Percentiles rank a stretch among this genome's conserved stretches.
These are phyloP conservation scores for Danaus chrysippus DNA, from an alignment of 2,888 invertebrate genomes.

Conservation along the genomic window DNA sequence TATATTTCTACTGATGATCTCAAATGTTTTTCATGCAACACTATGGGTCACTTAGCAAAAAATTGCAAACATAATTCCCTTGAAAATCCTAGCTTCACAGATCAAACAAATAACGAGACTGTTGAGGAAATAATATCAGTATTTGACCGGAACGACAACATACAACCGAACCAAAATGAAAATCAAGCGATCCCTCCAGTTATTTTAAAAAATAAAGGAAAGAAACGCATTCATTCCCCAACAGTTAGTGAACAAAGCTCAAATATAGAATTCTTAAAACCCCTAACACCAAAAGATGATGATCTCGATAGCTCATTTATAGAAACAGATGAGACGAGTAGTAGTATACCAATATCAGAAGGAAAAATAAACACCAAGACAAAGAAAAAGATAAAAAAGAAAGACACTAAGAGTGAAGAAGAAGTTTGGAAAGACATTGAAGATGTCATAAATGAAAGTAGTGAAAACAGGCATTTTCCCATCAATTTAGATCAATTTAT, in stretches of 20 bases:
- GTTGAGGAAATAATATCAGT: no score
- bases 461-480: conserved; percentile 12
- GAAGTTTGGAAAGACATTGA: conserved; percentile 23
- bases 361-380: neutral
- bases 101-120: no score
- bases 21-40: conserved; percentile 25
- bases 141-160: no score
- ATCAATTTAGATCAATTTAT: conserved; percentile 24
- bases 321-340: conserved; percentile 10
- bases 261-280: conserved; percentile 7
- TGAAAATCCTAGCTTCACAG: no score
- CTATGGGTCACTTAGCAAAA: conserved; percentile 20
- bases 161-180: neutral
- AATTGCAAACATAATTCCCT: no score
- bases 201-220: conserved; percentile 9
- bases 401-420: conserved; percentile 19
- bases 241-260: no score
- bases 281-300: neutral
- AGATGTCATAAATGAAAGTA: conserved; percentile 11
- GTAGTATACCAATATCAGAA: conserved; percentile 7
- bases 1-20: conserved; percentile 22
- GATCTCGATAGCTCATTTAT: conserved; percentile 1
- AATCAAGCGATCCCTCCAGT: neutral
- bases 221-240: conserved; percentile 13
- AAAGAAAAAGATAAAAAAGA: conserved; percentile 18